These are phyloP conservation scores for Drosophila kambysellisi DNA, from an alignment of 2,888 invertebrate genomes.

Conservation along the genomic window DNA sequence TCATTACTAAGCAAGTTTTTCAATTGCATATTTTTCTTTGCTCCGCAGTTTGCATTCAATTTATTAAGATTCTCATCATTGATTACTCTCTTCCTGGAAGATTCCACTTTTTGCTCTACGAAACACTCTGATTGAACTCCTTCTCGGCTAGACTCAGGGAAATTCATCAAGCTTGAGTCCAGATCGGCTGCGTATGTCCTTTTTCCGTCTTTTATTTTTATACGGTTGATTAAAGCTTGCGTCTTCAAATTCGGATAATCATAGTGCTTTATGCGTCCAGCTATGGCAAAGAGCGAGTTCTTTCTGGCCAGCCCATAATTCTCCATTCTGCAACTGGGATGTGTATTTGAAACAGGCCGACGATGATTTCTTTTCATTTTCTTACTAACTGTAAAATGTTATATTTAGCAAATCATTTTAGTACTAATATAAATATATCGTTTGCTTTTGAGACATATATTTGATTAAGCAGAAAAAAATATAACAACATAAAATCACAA, in stretches of 20 bases:
- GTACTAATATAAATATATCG: not conserved
- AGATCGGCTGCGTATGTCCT: not conserved
- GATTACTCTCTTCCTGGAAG: not conserved
- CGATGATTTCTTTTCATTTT: not conserved
- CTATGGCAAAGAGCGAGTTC: conserved; percentile 4
- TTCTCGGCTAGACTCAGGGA: not conserved
- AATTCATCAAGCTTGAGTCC: not conserved
- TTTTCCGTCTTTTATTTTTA: too few relatives aligned
- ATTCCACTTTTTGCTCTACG: not conserved
- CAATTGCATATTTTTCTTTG: not conserved
- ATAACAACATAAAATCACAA: not conserved
- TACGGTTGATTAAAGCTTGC: too few relatives aligned
- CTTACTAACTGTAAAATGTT: not conserved
- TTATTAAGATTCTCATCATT: not conserved
- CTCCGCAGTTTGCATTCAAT: not conserved
- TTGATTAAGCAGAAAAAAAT: not conserved
- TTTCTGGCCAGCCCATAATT: conserved; percentile 30
- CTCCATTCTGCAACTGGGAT: conserved; percentile 10
- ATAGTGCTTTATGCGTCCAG: not conserved
- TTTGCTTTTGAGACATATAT: not conserved
- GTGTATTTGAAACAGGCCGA: rapidly evolving
- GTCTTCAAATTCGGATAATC: too few relatives aligned
- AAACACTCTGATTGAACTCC: not conserved
- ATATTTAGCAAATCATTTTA: too few relatives aligned
- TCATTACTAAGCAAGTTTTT: conserved; percentile 2